Evolutionary conservation across 2,113 vertebrate genomes (phyloP), one percentile per base, ranked within the genome.

Genomic region (Tupaia chinensis): DNA sequence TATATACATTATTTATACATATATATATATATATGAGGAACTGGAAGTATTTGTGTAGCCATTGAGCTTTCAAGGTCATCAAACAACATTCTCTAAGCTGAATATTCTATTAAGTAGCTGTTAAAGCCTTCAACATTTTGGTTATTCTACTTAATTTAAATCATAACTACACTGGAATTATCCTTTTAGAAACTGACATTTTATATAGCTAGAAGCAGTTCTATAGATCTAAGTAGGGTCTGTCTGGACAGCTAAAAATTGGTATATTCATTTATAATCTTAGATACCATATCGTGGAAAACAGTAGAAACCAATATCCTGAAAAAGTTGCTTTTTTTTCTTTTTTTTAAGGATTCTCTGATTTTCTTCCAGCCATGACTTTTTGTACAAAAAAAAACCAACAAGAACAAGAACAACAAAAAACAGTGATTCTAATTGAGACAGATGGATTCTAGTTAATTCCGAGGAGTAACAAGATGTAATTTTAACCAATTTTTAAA

Each of bases 401-500:
- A 22, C 44, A 85, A 63, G 70, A 27, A 61, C 63, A 58, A 60
- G 63, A 61, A 63, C 61, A 56, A 23, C 65, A 81, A 79, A 79
- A 81, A 66, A 54, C 17, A 88, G 53, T 91, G 91, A 97, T 94
- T 94, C 95, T 96, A 96, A 96, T 87, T 89, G 89, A 94, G 92
- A 94, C 89, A 96, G 91, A 96, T 94, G 83, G 82, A 97, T 87
- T 95, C 80, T 94, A 92, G 78, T 91, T 96, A 96, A 97, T 97
- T 96, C 87, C 5, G 69, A 97, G 95, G 95, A 97, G 63, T 66
- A 97, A 94, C 66, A 97, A 96, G 89, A 95, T 93, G 63, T 96
- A 96, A 97, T 97, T 97, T 93, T 96, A 97, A 97, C 92, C 89
- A 94, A 87, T 93, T 92, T 97, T 96, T 97, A 44, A 95, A 94